Conservation (phyloP, 2,113 vertebrate genomes). For the Ceyx margarethae region DNA sequence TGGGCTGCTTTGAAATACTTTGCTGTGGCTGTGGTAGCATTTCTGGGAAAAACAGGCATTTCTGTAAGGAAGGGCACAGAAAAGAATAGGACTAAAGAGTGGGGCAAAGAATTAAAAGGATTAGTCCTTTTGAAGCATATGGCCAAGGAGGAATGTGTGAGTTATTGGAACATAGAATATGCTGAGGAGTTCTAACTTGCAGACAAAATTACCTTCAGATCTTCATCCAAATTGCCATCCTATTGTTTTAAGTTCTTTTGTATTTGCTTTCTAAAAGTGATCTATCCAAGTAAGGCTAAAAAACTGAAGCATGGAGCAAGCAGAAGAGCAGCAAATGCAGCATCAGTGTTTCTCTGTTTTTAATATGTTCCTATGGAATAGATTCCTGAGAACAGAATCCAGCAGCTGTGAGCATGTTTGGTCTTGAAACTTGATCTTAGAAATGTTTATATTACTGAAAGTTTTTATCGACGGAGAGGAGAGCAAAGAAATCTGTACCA, state of each 20-base stretch:
- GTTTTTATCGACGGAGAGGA: not conserved
- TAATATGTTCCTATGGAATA: not conserved
- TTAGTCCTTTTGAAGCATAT: not conserved
- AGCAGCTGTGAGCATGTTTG: not conserved
- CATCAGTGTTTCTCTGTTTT: not conserved
- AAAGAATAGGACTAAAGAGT: not conserved
- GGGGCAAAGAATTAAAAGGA: not conserved
- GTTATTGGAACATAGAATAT: not conserved
- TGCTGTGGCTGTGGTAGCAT: not conserved
- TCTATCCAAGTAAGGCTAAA: not conserved
- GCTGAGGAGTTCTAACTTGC: not conserved
- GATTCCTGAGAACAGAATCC: not conserved
- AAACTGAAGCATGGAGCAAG: not conserved
- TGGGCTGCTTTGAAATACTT: not conserved
- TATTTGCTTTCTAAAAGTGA: not conserved
- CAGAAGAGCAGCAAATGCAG: not conserved
- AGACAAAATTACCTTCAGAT: not conserved
- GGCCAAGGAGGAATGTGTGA: not conserved
- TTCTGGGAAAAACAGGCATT: not conserved
- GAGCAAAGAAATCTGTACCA: not conserved
- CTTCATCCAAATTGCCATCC: not conserved
- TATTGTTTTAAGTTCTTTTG: not conserved
- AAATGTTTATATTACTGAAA: not conserved
- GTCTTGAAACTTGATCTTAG: not conserved
- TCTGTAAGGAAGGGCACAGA: not conserved